Evolutionary conservation across 2,113 vertebrate genomes (phyloP), one percentile per base, ranked within the genome.

Genomic region (Bambusicola thoracicus): DNA sequence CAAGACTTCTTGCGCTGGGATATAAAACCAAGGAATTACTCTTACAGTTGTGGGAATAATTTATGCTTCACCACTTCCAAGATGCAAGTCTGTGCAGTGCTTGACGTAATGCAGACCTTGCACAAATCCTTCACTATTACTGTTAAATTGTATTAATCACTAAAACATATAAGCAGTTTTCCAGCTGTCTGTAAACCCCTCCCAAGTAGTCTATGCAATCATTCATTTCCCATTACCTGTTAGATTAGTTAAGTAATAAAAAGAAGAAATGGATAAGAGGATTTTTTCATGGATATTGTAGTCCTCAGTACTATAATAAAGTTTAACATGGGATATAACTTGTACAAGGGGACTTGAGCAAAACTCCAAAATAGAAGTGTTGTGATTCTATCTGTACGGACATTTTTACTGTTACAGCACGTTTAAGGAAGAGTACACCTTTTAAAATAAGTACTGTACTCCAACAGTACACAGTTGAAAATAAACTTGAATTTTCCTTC

Each of bases 51-150:
- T 40, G 48, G 79, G 40, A 36, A 77, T n/a, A 95, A 79, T 70
- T 89, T 56, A 63, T 22, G 30, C 74, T 92, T 92, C 77, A 19
- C 43, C n/a, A 41, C 34, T 87, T 90, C 17, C 73, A 76, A 40
- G 13, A 70, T 38, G 40, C 53, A 68, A 41, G 21, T n/a, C 81
- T 59, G 74, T 79, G 61, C 25, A 91, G 51, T 7, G 29, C 44
- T 89, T 87, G 85, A 95, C 76, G 24, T 15, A 94, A 94, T 25
- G 19, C 66, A 89, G 91, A 82, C 49, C 82, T 74, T 95, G 77
- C 84, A 40, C 36, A 95, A 91, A 81, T 81, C 58, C 30, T 73
- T 69, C 82, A 48, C 36, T 41, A 43, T 36, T 13, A 89, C 32
- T 72, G 55, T 68, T 0, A 81, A 69, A 53, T 51, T 77, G 58